Base-by-base conservation (phyloP, 2,888 invertebrate genomes). In the Leucoma salicis region DNA sequence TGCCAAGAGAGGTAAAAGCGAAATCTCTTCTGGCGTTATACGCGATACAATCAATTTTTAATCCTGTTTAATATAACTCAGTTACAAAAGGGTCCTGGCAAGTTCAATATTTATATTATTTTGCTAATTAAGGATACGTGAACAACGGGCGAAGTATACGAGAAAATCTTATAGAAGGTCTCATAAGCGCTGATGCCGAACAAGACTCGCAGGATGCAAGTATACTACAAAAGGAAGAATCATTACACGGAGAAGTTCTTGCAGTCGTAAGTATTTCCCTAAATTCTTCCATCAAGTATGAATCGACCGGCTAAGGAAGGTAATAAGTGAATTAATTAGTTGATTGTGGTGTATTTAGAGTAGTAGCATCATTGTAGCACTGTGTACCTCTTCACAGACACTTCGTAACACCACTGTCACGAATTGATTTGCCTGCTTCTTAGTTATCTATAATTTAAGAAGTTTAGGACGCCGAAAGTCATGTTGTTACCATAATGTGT, bases 51-150 rank as follows among this genome's bases (percentile, higher is more conserved):
- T 82, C 61, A 77, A 81, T 78, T 77, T 68, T 66, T 80, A 82
- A 71, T 69, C 63, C 56, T 66, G 67, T 63, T 67, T 69, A 66
- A 63, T 71, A 65, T 58, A 71, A 73, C 68, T 68, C 70, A 77
- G 68, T 72, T 71, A 72, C 70, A 73, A 70, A 65, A 66, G 86
- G 88, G 87, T 88, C 87, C 84, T 78, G 73, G 81, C 76, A 80
- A 86, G 85, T 82, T 85, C 82, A 87, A 84, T 73, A 85, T 87
- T 82, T 87, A 84, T 84, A 64, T 88, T 88, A 82, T 89, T 88
- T 89, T 89, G 84, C 85, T 81, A 85, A 88, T 86, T 82, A 89
- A 89, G 89, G 88, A 82, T 78, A 80, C 83, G 77, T 68, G 77
- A 73, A 63, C 80, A 70, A 77, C 70, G 83, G 82, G 71, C 75